These are phyloP conservation scores for Slavum lentiscoides DNA, from an alignment of 2,888 invertebrate species.

Conservation along the genomic window DNA sequence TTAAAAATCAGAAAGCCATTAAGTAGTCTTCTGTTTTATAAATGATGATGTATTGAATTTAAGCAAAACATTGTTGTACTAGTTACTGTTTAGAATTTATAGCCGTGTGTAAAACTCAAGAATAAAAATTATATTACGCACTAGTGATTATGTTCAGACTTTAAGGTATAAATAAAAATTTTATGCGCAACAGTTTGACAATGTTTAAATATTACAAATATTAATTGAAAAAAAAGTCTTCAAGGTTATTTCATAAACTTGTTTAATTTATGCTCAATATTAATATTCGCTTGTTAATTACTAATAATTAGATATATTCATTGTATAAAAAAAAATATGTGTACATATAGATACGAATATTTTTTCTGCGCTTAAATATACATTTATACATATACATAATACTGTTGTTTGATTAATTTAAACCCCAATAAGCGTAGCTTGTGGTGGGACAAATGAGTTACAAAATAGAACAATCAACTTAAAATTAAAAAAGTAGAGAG, in stretches of 20 bases:
- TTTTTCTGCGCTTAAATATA: neutral
- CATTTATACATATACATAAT: neutral
- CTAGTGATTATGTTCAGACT: neutral
- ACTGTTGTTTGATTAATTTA: no score
- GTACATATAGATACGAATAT: neutral
- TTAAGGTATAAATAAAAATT: neutral
- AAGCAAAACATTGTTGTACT: neutral
- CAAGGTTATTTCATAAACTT: neutral
- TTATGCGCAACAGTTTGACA: neutral
- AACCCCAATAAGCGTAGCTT: no score
- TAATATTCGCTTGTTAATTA: neutral
- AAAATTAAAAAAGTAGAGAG: no score
- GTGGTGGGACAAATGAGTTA: no score
- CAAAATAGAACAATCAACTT: no score
- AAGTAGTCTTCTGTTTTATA: neutral
- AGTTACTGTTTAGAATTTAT: neutral
- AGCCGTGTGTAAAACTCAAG: neutral
- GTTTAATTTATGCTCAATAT: neutral
- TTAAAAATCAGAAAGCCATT: neutral
- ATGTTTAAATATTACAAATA: neutral
- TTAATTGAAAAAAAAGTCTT: neutral
- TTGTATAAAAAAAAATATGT: neutral
- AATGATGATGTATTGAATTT: neutral
- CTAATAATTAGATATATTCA: no score
- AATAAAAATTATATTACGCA: neutral